Base-by-base conservation (phyloP, 2,888 invertebrate genomes). In the Parapristionchus giblindavisi region DNA sequence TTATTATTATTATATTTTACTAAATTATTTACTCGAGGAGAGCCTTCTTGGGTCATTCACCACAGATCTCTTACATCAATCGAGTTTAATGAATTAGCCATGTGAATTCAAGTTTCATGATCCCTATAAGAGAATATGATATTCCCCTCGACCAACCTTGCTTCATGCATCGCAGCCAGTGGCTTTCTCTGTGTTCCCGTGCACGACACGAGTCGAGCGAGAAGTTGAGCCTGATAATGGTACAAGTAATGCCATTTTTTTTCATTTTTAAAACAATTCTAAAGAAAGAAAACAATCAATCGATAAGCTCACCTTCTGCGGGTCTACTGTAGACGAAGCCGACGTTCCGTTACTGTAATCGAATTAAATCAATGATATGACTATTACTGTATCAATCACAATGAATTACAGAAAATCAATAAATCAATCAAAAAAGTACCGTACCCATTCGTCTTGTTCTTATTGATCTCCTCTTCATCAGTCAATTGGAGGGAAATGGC, bases 131-230 rank as follows among this genome's bases (percentile, higher is more conserved):
- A n/a, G n/a, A n/a, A n/a, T n/a, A n/a, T n/a, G n/a, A n/a, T n/a
- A n/a, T 1, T 21, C 8, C 54, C 70, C 21, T 14, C 17, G 6
- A 14, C 52, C 54, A 17, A 70, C 70, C 72, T 91, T 60, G 92
- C 91, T 66, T 91, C 91, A 60, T 91, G 91, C 92, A 92, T 92
- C 75, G 91, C 90, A 34, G 92, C 91, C 78, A 90, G 81, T 1
- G 88, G 88, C 91, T 71, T 77, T 24, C 81, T 68, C 73, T 81
- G 81, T 17, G 76, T 75, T 61, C 81, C 83, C 40, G 80, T 79
- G 70, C 77, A 77, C n/a, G 78, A 75, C 65, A 81, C 81, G 51
- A 84, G 76, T 24, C 80, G 77, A 29, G 82, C 80, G 51, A 84
- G 77, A 8, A 85, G 77, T 0, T 78, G 76, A 6, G 73, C 63